Evolutionary conservation across 1,140 invertebrate genomes (phyloP).

Genomic region (Bombus haemorrhoidalis): DNA sequence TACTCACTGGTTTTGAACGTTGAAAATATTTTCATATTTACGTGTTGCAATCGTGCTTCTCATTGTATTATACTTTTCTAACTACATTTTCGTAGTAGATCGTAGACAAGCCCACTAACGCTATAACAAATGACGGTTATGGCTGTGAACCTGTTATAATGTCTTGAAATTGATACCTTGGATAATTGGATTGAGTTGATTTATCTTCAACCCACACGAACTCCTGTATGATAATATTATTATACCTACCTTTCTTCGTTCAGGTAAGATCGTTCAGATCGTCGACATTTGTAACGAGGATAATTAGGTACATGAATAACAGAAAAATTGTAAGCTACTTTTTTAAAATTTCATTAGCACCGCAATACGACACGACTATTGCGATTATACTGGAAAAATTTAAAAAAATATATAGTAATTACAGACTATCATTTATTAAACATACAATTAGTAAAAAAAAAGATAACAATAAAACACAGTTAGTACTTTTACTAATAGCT

Average conservation of each 20-base stretch:
- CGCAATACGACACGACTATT: too few relatives aligned
- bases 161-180: background rate
- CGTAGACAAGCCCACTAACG: background rate
- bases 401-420: too few relatives aligned
- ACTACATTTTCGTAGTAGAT: background rate
- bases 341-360: too few relatives aligned
- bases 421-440: too few relatives aligned
- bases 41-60: background rate
- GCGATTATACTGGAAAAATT: too few relatives aligned
- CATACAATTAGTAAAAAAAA: too few relatives aligned
- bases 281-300: background rate
- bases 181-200: background rate
- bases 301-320: too few relatives aligned
- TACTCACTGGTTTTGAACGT: too few relatives aligned
- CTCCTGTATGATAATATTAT: background rate
- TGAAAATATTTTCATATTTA: too few relatives aligned
- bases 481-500: too few relatives aligned
- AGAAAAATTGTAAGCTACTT: too few relatives aligned
- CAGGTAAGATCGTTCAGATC: background rate
- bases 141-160: background rate
- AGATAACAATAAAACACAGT: too few relatives aligned
- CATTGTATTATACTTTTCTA: background rate
- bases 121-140: background rate
- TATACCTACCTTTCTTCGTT: background rate
- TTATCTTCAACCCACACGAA: background rate